phyloP scores from a whole-genome alignment of 2,797 vertebrate genomes.

The Synanceia verrucosa region DNA sequence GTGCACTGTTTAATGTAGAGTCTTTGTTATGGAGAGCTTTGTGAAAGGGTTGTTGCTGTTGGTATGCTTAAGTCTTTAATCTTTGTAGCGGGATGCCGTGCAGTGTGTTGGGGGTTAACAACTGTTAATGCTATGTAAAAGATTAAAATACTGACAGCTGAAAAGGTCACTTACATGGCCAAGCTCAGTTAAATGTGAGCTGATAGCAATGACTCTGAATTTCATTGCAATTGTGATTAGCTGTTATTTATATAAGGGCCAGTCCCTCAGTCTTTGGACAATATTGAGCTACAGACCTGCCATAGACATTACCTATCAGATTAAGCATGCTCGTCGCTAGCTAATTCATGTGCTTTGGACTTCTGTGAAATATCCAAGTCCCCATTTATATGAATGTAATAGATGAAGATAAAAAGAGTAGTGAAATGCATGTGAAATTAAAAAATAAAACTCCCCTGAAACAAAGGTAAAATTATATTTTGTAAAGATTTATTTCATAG shows the following conservation, averaged over 20 bases:
- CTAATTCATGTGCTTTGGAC: too few species aligned
- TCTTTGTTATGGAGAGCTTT: slow-evolving; percentile 32
- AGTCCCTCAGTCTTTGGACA: not conserved
- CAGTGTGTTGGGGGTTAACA: not conserved
- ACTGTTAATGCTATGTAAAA: slow-evolving; percentile 23
- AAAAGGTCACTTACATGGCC: slow-evolving; percentile 10
- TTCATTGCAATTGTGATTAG: not conserved
- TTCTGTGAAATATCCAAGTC: too few species aligned
- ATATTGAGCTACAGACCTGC: not conserved
- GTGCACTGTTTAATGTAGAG: slow-evolving; percentile 42
- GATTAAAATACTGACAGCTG: slow-evolving; percentile 16
- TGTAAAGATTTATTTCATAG: too few species aligned
- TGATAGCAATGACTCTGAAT: not conserved
- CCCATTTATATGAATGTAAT: too few species aligned
- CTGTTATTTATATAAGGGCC: not conserved
- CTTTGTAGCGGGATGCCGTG: not conserved
- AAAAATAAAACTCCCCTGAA: too few species aligned
- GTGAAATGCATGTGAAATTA: too few species aligned
- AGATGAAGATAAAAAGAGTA: too few species aligned
- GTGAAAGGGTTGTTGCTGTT: slow-evolving; percentile 29
- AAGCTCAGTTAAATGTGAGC: not conserved
- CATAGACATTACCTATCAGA: slow-evolving; percentile 3
- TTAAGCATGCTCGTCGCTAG: not conserved
- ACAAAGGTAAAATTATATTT: too few species aligned
- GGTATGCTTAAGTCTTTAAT: slow-evolving; percentile 46